Evolutionary conservation across 2,888 invertebrate species (phyloP), one percentile per base, ranked within the genome.

Genomic region (Tenthredo distinguenda): DNA sequence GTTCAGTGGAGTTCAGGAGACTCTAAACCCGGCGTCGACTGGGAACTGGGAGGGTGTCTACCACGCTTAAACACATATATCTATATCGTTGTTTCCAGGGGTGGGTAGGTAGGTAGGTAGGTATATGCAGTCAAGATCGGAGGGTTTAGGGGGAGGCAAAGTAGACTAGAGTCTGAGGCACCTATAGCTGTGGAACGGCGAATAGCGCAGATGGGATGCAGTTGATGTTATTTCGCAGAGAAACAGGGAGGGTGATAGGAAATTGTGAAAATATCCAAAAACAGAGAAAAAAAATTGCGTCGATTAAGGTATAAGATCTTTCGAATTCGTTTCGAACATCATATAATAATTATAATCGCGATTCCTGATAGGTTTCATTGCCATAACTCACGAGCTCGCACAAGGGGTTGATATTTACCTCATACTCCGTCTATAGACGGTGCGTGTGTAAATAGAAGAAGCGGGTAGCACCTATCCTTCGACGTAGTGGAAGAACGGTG

Each of bases 191-290:
- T 86, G 88, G 85, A 88, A 89, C 89, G 87, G 86, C 87, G 86
- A 90, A 90, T 89, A 89, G 87, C 90, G 89, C 92, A 92, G 92
- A 92, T 92, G 92, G 90, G 89, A 90, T 90, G 88, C 55, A 10
- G 37, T 21, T 3, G 21, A 77, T 37, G 62, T 21, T 37, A 40
- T 81, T 81, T 43, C 37, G 37, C 12, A 40, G 15, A 15, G 79
- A 21, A 62, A 21, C n/a, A 62, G n/a, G 9, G 18, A 21, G 26
- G 7, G n/a, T 6, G 18, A 18, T 21, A 43, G 3, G 34, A n/a
- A 18, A 55, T 7, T 12, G 10, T 43, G 21, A 77, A n/a, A 34
- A 55, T 12, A 55, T 15, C 18, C 55, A 15, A 21, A 76, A 50
- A 50, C 7, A 47, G 9, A 50, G 26, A 31, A 21, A 18, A 55